Percentiles rank a stretch among this genome's conserved stretches.
Conservation (phyloP, 2,113 vertebrate species). For the Dasypus novemcinctus region DNA sequence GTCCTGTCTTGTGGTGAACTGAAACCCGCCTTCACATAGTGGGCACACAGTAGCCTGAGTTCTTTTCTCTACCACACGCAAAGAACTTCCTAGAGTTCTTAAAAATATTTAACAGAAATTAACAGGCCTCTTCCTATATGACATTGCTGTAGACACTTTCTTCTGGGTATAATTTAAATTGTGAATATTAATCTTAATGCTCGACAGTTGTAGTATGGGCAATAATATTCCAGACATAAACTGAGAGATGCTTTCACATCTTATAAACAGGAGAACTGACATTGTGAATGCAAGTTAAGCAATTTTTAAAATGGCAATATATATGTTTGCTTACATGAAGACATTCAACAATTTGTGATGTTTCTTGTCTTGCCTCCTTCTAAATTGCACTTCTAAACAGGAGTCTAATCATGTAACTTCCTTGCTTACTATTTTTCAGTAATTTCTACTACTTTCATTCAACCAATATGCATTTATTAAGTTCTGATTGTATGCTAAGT, state of each 20-base stretch:
- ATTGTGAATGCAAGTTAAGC: background rate
- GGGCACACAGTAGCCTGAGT: background rate
- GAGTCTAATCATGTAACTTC: background rate
- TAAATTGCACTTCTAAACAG: background rate
- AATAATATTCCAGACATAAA: background rate
- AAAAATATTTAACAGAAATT: background rate
- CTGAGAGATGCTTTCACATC: background rate
- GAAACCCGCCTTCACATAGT: conserved; percentile 31
- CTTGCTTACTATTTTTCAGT: background rate
- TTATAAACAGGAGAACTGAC: background rate
- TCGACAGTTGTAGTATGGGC: background rate
- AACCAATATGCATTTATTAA: background rate
- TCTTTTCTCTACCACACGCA: background rate
- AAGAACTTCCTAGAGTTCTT: background rate
- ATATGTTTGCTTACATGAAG: background rate
- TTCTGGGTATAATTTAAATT: conserved; percentile 1
- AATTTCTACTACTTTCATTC: background rate
- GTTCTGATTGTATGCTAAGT: background rate
- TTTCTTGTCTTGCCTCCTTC: background rate
- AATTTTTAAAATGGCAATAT: background rate
- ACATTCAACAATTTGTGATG: background rate
- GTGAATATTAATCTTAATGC: background rate
- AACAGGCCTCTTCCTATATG: background rate
- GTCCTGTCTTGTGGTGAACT: conserved; percentile 21
- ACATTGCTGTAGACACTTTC: background rate